Evolutionary conservation across 2,797 vertebrate species (phyloP).

Genomic region (Mormyrops attenuatus): DNA sequence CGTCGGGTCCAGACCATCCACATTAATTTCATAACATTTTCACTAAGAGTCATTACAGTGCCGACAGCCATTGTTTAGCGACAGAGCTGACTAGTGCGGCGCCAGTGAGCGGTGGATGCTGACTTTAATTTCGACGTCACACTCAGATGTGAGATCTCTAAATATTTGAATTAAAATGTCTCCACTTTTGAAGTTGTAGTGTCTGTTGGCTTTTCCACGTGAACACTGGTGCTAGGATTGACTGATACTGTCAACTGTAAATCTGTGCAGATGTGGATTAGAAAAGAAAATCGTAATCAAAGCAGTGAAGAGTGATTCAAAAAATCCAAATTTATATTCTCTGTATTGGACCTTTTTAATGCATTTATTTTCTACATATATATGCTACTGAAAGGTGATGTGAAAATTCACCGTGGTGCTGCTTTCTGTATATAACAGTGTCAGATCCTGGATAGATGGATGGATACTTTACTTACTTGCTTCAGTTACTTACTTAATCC

Average conservation of each 20-base stretch:
- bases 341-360: background rate
- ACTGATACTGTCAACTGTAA: background rate
- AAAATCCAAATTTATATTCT: background rate
- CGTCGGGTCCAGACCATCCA: background rate
- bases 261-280: background rate
- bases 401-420: background rate
- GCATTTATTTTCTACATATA: background rate
- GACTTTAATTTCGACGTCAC: constrained; percentile 19
- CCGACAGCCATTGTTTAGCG: background rate
- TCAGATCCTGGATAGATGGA: background rate
- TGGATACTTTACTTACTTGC: background rate
- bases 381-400: background rate
- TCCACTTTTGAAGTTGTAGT: background rate
- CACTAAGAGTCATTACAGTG: background rate
- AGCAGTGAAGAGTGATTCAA: background rate
- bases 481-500: background rate
- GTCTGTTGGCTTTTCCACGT: background rate
- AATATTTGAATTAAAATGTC: background rate
- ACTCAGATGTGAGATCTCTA: constrained; percentile 6
- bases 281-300: background rate
- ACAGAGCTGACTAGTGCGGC: background rate
- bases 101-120: constrained; percentile 20
- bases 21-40: background rate
- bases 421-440: background rate
- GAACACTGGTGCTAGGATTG: background rate